phyloP scores from a whole-genome alignment of 2,797 vertebrate genomes.

The Varecia variegata region DNA sequence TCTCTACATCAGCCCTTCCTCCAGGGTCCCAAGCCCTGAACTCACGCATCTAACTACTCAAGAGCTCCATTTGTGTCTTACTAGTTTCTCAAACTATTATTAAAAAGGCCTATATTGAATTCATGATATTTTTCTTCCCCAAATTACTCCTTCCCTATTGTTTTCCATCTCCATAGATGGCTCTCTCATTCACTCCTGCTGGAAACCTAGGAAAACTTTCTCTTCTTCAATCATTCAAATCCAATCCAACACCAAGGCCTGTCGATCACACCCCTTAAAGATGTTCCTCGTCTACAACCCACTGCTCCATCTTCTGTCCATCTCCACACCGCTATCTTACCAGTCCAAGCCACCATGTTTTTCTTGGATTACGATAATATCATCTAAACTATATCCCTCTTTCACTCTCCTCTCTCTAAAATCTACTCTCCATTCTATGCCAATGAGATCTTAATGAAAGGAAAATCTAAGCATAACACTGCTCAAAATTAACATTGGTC shows the following conservation, averaged over 20 bases:
- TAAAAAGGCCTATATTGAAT: not conserved
- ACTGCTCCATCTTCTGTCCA: not conserved
- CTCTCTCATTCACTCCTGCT: not conserved
- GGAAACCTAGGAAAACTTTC: not conserved
- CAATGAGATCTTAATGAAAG: not conserved
- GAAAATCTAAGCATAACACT: not conserved
- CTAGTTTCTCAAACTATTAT: not conserved
- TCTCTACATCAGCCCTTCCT: not conserved
- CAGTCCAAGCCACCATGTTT: not conserved
- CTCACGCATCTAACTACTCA: not conserved
- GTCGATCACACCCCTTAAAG: not conserved
- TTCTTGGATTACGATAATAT: not conserved
- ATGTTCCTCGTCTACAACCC: not conserved
- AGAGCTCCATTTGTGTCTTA: not conserved
- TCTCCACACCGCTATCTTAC: too few relatives aligned
- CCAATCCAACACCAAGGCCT: not conserved
- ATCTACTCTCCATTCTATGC: not conserved
- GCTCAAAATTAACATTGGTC: not conserved
- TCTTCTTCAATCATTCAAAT: not conserved
- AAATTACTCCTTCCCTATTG: not conserved
- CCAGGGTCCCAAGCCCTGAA: not conserved
- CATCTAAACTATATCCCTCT: not conserved
- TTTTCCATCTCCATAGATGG: not conserved
- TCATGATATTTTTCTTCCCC: not conserved
- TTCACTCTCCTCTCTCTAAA: not conserved